These are phyloP conservation scores for Heliconius hermathena DNA, from an alignment of 1,140 invertebrate genomes.

Conservation along the genomic window DNA sequence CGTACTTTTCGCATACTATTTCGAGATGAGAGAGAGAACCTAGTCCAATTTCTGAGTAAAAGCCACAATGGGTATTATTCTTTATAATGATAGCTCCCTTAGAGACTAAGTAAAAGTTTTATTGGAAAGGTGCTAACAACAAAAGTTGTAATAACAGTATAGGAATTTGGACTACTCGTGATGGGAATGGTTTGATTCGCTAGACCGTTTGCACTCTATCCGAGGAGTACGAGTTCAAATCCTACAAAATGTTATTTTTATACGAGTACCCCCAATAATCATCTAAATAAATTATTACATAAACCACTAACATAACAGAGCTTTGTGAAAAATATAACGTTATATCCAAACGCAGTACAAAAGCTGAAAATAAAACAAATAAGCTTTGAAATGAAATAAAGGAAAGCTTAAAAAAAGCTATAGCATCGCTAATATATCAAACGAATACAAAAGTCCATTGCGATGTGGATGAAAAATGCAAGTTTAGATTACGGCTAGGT, in stretches of 20 bases:
- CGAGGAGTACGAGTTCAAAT: neutral
- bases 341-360: constrained; percentile 1
- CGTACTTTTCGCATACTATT: no score
- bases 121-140: neutral
- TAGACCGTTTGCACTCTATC: neutral
- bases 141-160: neutral
- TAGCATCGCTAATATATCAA: constrained; percentile 42
- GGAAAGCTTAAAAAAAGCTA: constrained; percentile 24
- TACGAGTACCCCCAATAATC: neutral
- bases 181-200: neutral
- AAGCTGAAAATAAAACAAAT: constrained; percentile 21
- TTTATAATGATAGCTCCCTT: neutral
- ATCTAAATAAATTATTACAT: neutral
- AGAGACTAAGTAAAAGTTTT: neutral
- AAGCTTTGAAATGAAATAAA: neutral
- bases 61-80: neutral
- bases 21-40: no score
- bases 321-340: constrained; percentile 17
- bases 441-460: constrained; percentile 41
- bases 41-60: neutral
- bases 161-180: neutral
- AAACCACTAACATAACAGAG: neutral
- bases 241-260: neutral
- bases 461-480: constrained; percentile 66
- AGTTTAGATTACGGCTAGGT: constrained; percentile 58